Base-by-base conservation (phyloP, 2,797 vertebrate genomes). In the Vipera ursinii region DNA sequence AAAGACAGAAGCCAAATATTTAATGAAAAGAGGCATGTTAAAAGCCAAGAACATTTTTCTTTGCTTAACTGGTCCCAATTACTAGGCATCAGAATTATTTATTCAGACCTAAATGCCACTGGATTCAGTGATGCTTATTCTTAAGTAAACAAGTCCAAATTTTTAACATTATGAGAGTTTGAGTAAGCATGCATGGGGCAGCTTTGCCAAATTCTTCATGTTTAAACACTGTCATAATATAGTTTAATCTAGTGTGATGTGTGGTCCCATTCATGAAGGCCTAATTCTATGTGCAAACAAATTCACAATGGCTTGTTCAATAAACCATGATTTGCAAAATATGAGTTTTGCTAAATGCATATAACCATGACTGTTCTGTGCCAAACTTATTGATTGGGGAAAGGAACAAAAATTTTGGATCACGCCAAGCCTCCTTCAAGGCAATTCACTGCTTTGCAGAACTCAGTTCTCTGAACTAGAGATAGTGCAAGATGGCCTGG, bases 1-100 rank as follows among this genome's bases (percentile, higher is more conserved):
- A 96, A 96, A 93, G 82, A 95, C 0, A 94, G 91, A 96, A 93
- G 93, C 51, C 28, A 86, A 91, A 26, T 91, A 56, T 92, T 95
- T 94, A 57, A 94, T 93, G 48, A 96, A 94, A 91, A 61, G 7
- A 92, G 69, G 89, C 65, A 0, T 4, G 63, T 73, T 69, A 65
- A 87, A 0, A 91, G 17, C 73, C 92, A 92, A 93, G 4, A 93
- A 91, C 24, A 56, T 9, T 60, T 87, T 65, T 61, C 3, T 51
- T 69, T 51, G 32, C 44, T 94, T 95, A 94, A 93, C 3, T 73
- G 90, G 44, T 82, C 78, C 78, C 38, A 82, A 82, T 82, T 82
- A 82, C 78, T 24, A 82, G 44, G 78, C 78, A 82, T 82, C 38
- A 48, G 8, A 48, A 82, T 48, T 89, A 15, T 32, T 61, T 89